These are phyloP conservation scores for Sinocyclocheilus anophthalmus DNA, from an alignment of 2,113 vertebrate species.

Conservation along the genomic window DNA sequence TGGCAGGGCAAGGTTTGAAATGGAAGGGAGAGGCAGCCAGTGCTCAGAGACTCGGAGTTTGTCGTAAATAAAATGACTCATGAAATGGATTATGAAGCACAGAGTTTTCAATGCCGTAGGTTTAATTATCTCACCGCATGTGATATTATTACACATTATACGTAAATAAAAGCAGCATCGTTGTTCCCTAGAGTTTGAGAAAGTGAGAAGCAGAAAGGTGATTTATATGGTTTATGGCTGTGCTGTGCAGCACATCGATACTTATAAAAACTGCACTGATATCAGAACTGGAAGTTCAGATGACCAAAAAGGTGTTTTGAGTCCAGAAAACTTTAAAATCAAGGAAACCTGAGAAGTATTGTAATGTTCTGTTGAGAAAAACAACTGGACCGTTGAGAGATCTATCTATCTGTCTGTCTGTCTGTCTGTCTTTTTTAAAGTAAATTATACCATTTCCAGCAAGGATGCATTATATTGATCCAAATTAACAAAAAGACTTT, in stretches of 20 bases:
- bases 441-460: too few species aligned
- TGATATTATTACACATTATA: background rate
- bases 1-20: constrained; percentile 39
- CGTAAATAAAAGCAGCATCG: constrained; percentile 6
- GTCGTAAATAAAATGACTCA: constrained; percentile 22
- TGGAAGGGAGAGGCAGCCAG: constrained; percentile 1
- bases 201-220: background rate
- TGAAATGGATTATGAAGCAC: constrained; percentile 18
- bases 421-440: background rate
- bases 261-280: background rate
- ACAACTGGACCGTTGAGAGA: background rate
- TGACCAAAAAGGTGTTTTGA: background rate
- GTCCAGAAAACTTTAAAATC: background rate
- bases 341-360: background rate
- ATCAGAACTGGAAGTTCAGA: background rate
- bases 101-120: background rate
- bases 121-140: constrained; percentile 17
- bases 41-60: background rate
- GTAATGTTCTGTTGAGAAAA: background rate
- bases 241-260: background rate
- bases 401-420: background rate
- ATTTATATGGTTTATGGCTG: constrained; percentile 6
- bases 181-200: background rate
- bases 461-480: too few species aligned
- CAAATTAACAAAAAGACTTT: too few species aligned